Percentiles rank a stretch among this genome's conserved stretches.
Conservation (phyloP, 2,113 vertebrate species). For the Speoplatyrhinus poulsoni region DNA sequence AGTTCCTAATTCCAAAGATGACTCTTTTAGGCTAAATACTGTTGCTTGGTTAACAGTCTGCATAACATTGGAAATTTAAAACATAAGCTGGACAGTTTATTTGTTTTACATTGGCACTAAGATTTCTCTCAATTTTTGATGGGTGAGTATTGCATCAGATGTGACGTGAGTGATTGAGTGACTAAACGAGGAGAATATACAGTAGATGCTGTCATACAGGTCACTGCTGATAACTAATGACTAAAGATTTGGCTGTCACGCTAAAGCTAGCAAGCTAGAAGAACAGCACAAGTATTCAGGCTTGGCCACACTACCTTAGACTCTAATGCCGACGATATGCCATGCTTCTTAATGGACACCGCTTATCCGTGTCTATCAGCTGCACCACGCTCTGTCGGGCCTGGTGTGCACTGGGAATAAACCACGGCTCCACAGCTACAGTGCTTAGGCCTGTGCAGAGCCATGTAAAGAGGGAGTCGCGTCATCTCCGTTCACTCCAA, state of each 20-base stretch:
- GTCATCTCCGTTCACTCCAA: too few species aligned
- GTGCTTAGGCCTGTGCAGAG: conserved; percentile 15
- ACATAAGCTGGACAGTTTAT: conserved; percentile 52
- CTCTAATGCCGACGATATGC: conserved; percentile 40
- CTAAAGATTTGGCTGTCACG: conserved; percentile 30
- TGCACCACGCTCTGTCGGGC: conserved; percentile 15
- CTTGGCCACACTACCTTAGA: conserved; percentile 41
- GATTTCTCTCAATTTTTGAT: conserved; percentile 45
- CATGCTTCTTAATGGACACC: conserved; percentile 31
- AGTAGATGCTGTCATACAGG: conserved; percentile 10
- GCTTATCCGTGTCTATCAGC: conserved; percentile 49
- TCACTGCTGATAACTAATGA: conserved; percentile 30
- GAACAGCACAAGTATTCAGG: conserved; percentile 50
- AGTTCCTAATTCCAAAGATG: conserved; percentile 51
- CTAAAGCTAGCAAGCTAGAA: conserved; percentile 37
- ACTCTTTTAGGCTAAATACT: conserved; percentile 49
- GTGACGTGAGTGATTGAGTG: not conserved
- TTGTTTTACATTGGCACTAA: conserved; percentile 50
- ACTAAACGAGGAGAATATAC: not conserved
- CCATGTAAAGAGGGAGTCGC: too few species aligned
- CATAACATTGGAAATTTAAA: conserved; percentile 41
- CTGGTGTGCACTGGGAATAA: conserved; percentile 27
- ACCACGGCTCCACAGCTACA: conserved; percentile 35
- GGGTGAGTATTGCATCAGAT: not conserved
- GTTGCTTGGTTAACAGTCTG: conserved; percentile 44